Evolutionary conservation across 37 sponge, comb jelly and placozoan genomes (phyloP).

Genomic region (Haliclona indistincta): DNA sequence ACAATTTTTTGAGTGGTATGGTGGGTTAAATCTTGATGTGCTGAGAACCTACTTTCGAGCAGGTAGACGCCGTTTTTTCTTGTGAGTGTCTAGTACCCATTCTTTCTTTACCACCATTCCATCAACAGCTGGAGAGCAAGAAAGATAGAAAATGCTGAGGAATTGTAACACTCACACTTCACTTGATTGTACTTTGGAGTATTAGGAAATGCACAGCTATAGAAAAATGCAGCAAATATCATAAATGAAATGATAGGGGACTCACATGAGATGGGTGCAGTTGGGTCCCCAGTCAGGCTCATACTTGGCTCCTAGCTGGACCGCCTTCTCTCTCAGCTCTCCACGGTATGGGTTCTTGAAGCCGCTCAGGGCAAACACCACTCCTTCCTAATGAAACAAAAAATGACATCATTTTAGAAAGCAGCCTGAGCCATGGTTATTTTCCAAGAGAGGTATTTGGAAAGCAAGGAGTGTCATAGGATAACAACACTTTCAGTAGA

Average conservation of each 20-base stretch:
- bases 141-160: neutral
- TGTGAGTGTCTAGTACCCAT: slow-evolving; percentile 72
- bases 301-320: slow-evolving; percentile 81
- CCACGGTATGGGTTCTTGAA: slow-evolving; percentile 91
- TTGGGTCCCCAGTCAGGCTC: slow-evolving; percentile 73
- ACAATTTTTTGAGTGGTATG: too few species aligned
- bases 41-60: slow-evolving; percentile 35
- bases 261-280: slow-evolving; percentile 91
- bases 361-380: slow-evolving; percentile 85
- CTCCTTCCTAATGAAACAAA: slow-evolving; percentile 41
- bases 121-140: slow-evolving; percentile 5
- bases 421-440: neutral
- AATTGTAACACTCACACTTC: slow-evolving; percentile 12
- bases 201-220: slow-evolving; percentile 90
- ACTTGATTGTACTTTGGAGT: slow-evolving; percentile 96
- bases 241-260: neutral
- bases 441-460: neutral
- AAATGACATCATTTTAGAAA: neutral
- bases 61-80: slow-evolving; percentile 54
- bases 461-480: too few species aligned
- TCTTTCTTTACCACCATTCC: slow-evolving; percentile 77
- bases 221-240: neutral
- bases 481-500: too few species aligned
- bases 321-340: slow-evolving; percentile 75
- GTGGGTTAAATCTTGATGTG: neutral